Conservation (phyloP, 1,140 invertebrate genomes). For the Drosophila punjabiensis region DNA sequence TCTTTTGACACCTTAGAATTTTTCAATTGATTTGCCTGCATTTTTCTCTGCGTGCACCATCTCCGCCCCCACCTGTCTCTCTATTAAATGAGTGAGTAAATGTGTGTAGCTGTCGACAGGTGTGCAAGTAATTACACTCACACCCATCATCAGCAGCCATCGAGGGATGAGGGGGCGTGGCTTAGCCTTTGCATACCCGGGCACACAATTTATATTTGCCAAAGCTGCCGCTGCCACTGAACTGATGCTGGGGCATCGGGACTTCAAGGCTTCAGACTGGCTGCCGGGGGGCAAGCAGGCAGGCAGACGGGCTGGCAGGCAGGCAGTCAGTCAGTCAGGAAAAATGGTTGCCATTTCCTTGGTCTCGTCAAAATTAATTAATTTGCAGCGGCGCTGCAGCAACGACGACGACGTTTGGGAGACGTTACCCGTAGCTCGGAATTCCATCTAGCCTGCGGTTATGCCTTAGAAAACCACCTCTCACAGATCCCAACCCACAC, state of each 20-base stretch:
- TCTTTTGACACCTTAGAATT: not conserved
- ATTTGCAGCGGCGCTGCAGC: slow-evolving; percentile 61
- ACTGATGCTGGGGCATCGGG: slow-evolving; percentile 39
- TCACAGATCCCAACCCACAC: slow-evolving; percentile 20
- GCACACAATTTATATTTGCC: slow-evolving; percentile 81
- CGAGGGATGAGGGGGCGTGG: slow-evolving; percentile 19
- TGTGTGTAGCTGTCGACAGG: slow-evolving; percentile 80
- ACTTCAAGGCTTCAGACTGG: slow-evolving; percentile 13
- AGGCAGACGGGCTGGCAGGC: not conserved
- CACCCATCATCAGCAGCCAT: slow-evolving; percentile 62
- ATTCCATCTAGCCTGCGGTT: slow-evolving; percentile 61
- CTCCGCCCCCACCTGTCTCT: not conserved
- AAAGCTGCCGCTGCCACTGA: slow-evolving; percentile 60
- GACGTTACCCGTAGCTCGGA: slow-evolving; percentile 17
- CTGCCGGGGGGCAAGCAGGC: not conserved
- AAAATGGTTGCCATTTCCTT: slow-evolving; percentile 79
- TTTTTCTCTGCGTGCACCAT: slow-evolving; percentile 1
- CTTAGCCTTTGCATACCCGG: slow-evolving; percentile 65
- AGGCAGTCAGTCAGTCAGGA: slow-evolving; percentile 46
- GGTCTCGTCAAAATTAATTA: slow-evolving; percentile 82
- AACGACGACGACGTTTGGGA: slow-evolving; percentile 38
- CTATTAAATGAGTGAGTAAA: slow-evolving; percentile 80
- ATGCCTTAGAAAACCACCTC: slow-evolving; percentile 37
- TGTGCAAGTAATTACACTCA: slow-evolving; percentile 83
- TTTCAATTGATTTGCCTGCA: accelerated